A percentile compares a stretch with the other conserved stretches of the same genome.
Conservation (phyloP, 2,888 invertebrate species). For the Macaria liturata region DNA sequence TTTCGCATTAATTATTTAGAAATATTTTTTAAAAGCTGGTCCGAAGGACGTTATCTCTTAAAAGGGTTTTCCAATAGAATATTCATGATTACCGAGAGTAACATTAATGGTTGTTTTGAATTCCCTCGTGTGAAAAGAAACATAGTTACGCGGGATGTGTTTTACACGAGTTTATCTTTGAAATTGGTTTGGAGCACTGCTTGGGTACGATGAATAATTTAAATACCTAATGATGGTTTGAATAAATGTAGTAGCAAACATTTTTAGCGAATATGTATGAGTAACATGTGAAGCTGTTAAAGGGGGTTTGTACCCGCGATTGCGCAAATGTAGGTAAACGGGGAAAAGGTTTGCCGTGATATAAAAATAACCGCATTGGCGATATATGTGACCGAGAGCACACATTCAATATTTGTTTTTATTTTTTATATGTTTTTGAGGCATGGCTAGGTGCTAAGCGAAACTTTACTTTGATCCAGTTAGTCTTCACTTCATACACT, state of each 20-base stretch:
- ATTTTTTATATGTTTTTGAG: too few relatives aligned
- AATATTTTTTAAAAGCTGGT: constrained; percentile 54
- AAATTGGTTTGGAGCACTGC: constrained; percentile 46
- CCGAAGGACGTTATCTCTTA: constrained; percentile 54
- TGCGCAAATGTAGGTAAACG: too few relatives aligned
- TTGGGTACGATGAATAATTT: constrained; percentile 39
- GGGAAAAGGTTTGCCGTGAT: too few relatives aligned
- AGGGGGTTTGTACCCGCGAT: too few relatives aligned
- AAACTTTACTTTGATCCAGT: too few relatives aligned
- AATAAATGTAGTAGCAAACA: constrained; percentile 20
- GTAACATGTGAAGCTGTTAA: neutral
- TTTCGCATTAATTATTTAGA: constrained; percentile 51
- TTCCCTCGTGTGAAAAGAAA: constrained; percentile 63
- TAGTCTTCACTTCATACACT: too few relatives aligned
- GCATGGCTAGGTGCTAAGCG: too few relatives aligned
- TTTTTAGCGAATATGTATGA: constrained; percentile 1
- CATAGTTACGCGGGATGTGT: constrained; percentile 47
- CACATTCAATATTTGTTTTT: too few relatives aligned
- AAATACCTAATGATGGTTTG: constrained; percentile 25
- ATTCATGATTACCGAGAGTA: constrained; percentile 68
- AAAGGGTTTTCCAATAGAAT: constrained; percentile 70
- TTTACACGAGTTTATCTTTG: constrained; percentile 50
- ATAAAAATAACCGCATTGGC: too few relatives aligned
- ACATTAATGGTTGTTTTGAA: constrained; percentile 71
- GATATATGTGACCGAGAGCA: too few relatives aligned